Conservation (phyloP, 2,113 vertebrate genomes). For the Emberiza fucata region DNA sequence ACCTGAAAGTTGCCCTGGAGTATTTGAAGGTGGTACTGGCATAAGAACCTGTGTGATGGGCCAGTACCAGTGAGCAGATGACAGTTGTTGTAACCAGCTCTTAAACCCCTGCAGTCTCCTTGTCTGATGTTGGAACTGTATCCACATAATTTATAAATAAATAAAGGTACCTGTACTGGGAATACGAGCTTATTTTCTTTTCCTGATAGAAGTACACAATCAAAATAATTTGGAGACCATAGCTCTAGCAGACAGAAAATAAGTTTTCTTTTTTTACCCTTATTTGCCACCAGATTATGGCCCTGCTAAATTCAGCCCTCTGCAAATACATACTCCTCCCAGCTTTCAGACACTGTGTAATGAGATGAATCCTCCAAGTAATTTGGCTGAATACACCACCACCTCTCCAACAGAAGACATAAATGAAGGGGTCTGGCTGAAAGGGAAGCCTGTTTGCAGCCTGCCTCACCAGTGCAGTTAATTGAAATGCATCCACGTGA, state of each 20-base stretch:
- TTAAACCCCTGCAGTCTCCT: background rate
- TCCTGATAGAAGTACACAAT: background rate
- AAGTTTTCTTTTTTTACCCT: background rate
- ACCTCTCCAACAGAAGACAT: background rate
- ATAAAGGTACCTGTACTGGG: background rate
- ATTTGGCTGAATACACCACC: background rate
- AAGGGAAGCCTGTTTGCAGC: background rate
- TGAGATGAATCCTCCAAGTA: background rate
- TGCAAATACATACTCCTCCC: background rate
- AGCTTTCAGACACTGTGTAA: background rate
- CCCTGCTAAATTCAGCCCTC: background rate
- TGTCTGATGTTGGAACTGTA: background rate
- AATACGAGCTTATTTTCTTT: accelerated
- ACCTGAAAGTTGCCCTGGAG: background rate
- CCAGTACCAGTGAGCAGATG: background rate
- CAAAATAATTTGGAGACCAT: background rate
- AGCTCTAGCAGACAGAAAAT: background rate
- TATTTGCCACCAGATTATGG: background rate
- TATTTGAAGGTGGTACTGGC: background rate
- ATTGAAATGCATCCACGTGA: background rate
- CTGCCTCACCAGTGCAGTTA: background rate
- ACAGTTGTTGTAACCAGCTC: background rate
- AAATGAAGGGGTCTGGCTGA: background rate
- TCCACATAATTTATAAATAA: background rate
- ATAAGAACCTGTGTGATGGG: background rate